These are phyloP conservation scores for Coryphaenoides rupestris DNA, from an alignment of 2,113 vertebrate species.

Conservation along the genomic window DNA sequence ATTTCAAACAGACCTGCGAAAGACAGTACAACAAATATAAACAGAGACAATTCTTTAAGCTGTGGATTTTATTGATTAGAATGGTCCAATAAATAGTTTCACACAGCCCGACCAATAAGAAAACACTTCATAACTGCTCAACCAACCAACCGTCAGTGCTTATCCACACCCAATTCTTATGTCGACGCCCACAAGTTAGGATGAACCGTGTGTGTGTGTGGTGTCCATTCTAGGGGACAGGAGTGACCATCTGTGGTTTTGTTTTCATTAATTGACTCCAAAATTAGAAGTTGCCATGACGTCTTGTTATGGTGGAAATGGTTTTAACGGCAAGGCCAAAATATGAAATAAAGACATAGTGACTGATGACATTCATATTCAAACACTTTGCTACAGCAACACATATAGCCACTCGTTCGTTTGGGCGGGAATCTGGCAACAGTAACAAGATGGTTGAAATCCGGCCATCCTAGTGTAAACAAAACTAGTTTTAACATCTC, in stretches of 20 bases:
- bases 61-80: conserved; percentile 66
- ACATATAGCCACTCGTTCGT: not conserved
- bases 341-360: not conserved
- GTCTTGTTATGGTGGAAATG: too few species aligned
- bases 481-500: conserved; percentile 3
- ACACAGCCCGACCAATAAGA: conserved; percentile 37
- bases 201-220: not conserved
- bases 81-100: conserved; percentile 75
- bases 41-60: conserved; percentile 27
- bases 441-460: not conserved
- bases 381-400: not conserved
- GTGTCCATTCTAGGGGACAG: conserved; percentile 6
- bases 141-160: conserved; percentile 63
- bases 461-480: not conserved
- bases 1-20: too few species aligned
- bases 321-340: not conserved
- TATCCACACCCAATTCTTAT: conserved; percentile 5
- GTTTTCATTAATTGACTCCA: not conserved
- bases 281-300: not conserved
- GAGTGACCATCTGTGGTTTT: conserved; percentile 1
- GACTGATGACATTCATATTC: not conserved
- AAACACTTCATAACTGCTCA: conserved; percentile 38
- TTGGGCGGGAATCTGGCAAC: not conserved
- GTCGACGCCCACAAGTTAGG: conserved; percentile 14
- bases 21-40: not conserved